phyloP scores from a whole-genome alignment of 2,888 invertebrate species.

The Ennomos fuscantarius region DNA sequence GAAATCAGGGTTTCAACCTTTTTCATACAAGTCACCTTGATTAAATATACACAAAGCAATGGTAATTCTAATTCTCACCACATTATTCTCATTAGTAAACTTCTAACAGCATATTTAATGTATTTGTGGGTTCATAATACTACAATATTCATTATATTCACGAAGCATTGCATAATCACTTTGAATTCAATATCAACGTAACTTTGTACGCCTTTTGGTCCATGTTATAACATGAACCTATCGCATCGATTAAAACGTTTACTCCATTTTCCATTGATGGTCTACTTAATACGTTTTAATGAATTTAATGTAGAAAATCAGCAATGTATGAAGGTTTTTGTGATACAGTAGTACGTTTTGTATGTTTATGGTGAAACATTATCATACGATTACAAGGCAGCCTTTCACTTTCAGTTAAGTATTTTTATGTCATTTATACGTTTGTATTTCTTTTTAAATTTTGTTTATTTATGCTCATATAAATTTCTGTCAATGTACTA shows the following conservation, averaged over 20 bases:
- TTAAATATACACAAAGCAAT: background rate
- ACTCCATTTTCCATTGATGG: conserved; percentile 11
- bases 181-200: conserved; percentile 19
- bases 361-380: conserved; percentile 41
- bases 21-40: conserved; percentile 19
- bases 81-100: conserved; percentile 19
- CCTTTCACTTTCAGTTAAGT: conserved; percentile 62
- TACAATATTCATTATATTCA: conserved; percentile 9
- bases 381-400: conserved; percentile 55
- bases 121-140: background rate
- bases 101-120: conserved; percentile 7
- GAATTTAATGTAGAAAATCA: background rate
- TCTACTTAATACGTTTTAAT: background rate
- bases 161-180: conserved; percentile 7
- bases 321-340: conserved; percentile 23
- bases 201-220: conserved; percentile 15
- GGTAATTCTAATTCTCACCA: background rate
- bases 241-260: background rate
- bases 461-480: too few relatives aligned
- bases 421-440: conserved; percentile 40
- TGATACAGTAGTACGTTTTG: conserved; percentile 24
- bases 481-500: too few relatives aligned
- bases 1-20: conserved; percentile 1
- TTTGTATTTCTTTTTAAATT: conserved; percentile 1
- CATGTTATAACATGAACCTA: conserved; percentile 24